Conservation (phyloP, 2,113 vertebrate species). For the Trachemys scripta region DNA sequence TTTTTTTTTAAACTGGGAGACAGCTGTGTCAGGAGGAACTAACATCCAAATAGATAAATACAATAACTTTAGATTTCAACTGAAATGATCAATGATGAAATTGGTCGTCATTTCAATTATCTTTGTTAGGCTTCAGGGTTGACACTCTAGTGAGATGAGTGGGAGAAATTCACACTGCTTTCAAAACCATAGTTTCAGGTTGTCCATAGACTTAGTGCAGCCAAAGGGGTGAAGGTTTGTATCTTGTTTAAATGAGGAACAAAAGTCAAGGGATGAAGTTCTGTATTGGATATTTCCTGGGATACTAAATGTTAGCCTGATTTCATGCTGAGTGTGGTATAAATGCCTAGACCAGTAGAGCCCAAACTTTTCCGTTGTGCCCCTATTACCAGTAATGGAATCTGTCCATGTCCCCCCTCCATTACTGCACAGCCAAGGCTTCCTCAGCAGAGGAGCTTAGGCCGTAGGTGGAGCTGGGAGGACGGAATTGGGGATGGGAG, state of each 20-base stretch:
- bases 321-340: fast-evolving
- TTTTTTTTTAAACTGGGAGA: not conserved
- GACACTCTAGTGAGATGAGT: not conserved
- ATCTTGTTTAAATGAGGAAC: not conserved
- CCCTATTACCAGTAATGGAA: no score
- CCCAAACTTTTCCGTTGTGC: no score
- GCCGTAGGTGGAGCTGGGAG: no score
- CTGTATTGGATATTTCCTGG: not conserved
- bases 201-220: not conserved
- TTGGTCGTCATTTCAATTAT: conserved; percentile 42
- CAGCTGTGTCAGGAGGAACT: not conserved
- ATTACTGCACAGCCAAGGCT: no score
- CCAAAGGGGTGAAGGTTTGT: not conserved
- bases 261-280: not conserved
- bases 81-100: conserved; percentile 36
- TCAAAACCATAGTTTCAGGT: not conserved
- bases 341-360: not conserved
- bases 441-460: no score
- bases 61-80: conserved; percentile 55
- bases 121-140: not conserved
- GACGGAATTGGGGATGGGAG: no score
- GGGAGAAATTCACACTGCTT: not conserved
- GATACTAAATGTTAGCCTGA: not conserved
- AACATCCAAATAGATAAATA: not conserved
- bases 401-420: no score